Evolutionary conservation across 2,888 invertebrate species (phyloP).

Genomic region (Drosophila borealis): DNA sequence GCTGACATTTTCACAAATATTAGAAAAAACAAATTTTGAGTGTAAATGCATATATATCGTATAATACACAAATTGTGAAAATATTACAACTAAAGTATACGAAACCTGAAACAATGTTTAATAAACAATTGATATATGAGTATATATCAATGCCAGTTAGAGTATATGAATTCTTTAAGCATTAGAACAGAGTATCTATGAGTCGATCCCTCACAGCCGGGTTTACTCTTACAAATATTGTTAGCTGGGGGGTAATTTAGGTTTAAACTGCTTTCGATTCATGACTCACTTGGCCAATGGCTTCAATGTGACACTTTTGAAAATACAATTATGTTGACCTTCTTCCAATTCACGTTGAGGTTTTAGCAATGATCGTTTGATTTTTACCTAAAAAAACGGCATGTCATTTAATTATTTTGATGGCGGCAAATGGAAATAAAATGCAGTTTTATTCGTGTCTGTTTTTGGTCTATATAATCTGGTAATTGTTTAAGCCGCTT

Average conservation of each 20-base stretch:
- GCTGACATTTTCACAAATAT: no score
- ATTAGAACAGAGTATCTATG: background rate
- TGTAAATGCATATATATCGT: no score
- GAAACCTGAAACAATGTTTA: no score
- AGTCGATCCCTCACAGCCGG: background rate
- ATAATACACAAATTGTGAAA: no score
- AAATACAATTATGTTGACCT: conserved; percentile 46
- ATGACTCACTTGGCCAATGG: conserved; percentile 53
- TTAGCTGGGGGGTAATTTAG: conserved; percentile 58
- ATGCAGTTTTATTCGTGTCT: conserved; percentile 6
- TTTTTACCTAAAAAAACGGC: conserved; percentile 20
- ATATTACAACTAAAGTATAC: no score
- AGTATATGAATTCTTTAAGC: background rate
- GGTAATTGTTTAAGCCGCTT: conserved; percentile 28
- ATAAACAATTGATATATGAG: no score
- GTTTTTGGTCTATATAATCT: conserved; percentile 2
- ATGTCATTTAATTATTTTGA: conserved; percentile 42
- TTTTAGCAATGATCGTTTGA: conserved; percentile 16
- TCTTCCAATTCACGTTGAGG: conserved; percentile 33
- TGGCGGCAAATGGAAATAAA: conserved; percentile 8
- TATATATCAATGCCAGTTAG: no score
- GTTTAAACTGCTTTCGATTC: conserved; percentile 52
- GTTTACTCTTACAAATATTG: conserved; percentile 46
- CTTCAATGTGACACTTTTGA: conserved; percentile 23
- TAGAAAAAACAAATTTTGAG: no score